Base-by-base conservation (phyloP, 2,888 invertebrate genomes). In the Epirrhoe tristata region DNA sequence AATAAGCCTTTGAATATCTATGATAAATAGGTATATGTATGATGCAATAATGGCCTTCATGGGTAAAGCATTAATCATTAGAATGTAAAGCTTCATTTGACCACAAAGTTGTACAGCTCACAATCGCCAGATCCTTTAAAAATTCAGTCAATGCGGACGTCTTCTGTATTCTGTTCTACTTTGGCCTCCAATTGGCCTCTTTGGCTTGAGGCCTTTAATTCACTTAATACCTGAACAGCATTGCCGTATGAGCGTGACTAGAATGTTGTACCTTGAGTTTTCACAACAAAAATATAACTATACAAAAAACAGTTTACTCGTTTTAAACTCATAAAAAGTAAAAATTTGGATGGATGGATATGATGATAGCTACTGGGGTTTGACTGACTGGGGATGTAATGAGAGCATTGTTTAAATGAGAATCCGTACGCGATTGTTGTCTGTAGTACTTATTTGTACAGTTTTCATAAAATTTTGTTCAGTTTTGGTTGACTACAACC, bases 171-270 rank as follows among this genome's bases (percentile, higher is more conserved):
- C 67, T 16, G 57, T 64, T 61, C 54, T 46, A 61, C 51, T 56
- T 59, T 65, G 60, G 66, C 66, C 60, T 51, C 70, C 56, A 72
- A 67, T 67, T 69, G 67, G 72, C 70, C 66, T 69, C 58, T 31
- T 71, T 71, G 65, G 70, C 63, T 58, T 53, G 31, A 72, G 69
- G 73, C 66, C 76, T 77, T 67, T 75, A 74, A 77, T 75, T 77
- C 70, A 73, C 61, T 72, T 75, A 73, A 70, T 75, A 59, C 59
- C 52, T 59, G 63, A 69, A 57, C 63, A 51, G 68, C 68, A 68
- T 32, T 68, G 68, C 68, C 10, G 64, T 61, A 51, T 55, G 32
- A 32, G 57, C 68, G 68, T 68, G 68, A 61, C 58, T 46, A 2
- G 68, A 68, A 65, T 68, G 17, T 51, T 52, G 36, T 53, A 48